Evolutionary conservation across 1,140 invertebrate genomes (phyloP), one percentile per base, ranked within the genome.

Genomic region (Achroia grisella): DNA sequence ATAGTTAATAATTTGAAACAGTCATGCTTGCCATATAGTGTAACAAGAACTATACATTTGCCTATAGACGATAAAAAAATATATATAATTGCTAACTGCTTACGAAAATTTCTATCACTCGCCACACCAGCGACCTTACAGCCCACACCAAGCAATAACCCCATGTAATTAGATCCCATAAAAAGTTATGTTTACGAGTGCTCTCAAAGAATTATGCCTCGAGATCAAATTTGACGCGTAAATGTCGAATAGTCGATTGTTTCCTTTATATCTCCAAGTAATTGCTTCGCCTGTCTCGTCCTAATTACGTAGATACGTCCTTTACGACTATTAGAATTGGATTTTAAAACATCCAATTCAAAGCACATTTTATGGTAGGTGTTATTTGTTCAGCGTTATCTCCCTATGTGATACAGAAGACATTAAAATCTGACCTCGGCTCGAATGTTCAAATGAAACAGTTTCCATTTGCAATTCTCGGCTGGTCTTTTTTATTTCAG

Each of bases 131-230:
- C 17, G 17, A 23, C 32, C 43, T 34, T 17, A 35, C 10, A 31
- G 46, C 54, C 61, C 48, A 56, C 52, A 33, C 33, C 17, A 48
- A 56, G 63, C 58, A 67, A 72, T 65, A 69, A 66, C 56, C 52
- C 33, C 46, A 47, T 56, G 63, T 70, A 73, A 73, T 73, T 73
- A 73, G 62, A 65, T 41, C 33, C 48, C 51, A 63, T 73, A 70
- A 73, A 70, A 57, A 39, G 48, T 44, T 55, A 63, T 56, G 54
- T 70, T 73, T 72, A 73, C 56, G 70, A 62, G 33, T 39, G 6
- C 34, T 52, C 43, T 36, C 39, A 42, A 49, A 44, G 63, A 67
- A 55, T 72, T 58, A 69, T 52, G 55, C 44, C 41, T 23, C 41
- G 45, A 36, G 50, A 60, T 59, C 54, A 62, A 52, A 56, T 54